A percentile compares a stretch with the other conserved stretches of the same genome.
Conservation (phyloP, 2,797 vertebrate genomes). For the Phalanger gymnotis region DNA sequence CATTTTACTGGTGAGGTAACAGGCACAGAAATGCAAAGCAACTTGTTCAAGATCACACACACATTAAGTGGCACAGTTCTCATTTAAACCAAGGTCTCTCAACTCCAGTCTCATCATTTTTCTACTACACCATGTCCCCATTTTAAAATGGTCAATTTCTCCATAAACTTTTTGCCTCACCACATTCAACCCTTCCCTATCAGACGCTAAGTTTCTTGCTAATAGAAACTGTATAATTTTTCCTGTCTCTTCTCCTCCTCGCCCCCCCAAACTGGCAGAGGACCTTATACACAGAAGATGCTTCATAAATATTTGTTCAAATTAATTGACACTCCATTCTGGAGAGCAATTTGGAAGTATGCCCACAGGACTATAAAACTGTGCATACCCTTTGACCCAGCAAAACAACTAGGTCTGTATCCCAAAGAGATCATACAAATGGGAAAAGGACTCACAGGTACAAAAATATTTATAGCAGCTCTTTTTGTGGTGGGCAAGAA, state of each 20-base stretch:
- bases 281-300: background rate
- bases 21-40: background rate
- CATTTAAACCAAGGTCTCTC: background rate
- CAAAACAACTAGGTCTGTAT: no score
- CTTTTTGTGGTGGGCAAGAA: no score
- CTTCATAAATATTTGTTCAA: background rate
- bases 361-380: no score
- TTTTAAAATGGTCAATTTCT: background rate
- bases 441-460: no score
- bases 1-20: background rate
- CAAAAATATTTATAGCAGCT: no score
- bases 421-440: no score
- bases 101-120: background rate
- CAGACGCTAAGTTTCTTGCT: background rate
- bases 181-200: background rate
- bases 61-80: background rate
- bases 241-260: background rate
- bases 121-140: background rate
- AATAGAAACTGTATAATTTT: background rate
- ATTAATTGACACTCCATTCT: background rate
- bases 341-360: no score
- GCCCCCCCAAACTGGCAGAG: background rate
- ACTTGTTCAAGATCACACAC: background rate
- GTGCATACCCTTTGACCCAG: no score
- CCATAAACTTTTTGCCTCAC: background rate